Percentiles rank a stretch among this genome's conserved stretches.
These are phyloP conservation scores for Dendrolimus punctatus DNA, from an alignment of 1,140 invertebrate species.

Conservation along the genomic window DNA sequence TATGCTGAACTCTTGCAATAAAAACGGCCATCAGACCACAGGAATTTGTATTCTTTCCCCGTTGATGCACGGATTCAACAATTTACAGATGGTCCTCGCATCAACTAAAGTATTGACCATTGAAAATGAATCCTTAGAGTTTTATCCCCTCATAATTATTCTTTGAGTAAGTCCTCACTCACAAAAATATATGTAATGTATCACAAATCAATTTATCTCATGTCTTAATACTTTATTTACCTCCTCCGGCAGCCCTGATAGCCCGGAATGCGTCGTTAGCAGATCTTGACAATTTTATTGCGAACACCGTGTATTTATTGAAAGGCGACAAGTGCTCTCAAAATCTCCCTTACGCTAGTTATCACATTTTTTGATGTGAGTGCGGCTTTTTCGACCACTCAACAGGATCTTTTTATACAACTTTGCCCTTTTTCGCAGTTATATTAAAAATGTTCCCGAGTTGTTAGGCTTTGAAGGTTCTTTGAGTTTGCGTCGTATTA, in stretches of 20 bases:
- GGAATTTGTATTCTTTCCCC: no score
- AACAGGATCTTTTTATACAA: conserved; percentile 26
- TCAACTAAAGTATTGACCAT: no score
- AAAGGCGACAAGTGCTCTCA: conserved; percentile 40
- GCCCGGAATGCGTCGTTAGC: conserved; percentile 57
- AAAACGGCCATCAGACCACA: no score
- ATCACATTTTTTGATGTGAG: conserved; percentile 60
- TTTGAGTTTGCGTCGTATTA: no score
- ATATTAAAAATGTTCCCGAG: conserved; percentile 4
- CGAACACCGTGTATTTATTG: conserved; percentile 47
- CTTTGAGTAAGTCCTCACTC: no score
- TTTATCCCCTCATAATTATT: no score
- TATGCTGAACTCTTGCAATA: no score
- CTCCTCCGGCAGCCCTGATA: conserved; percentile 35
- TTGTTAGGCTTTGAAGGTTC: neutral
- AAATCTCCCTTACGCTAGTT: conserved; percentile 61
- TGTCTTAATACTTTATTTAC: conserved; percentile 29
- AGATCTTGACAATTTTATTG: conserved; percentile 64
- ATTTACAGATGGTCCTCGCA: no score
- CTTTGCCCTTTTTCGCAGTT: conserved; percentile 5
- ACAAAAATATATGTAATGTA: no score
- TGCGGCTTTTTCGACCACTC: conserved; percentile 42
- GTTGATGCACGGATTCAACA: no score
- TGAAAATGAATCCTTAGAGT: no score
- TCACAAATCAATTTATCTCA: no score